phyloP scores from a whole-genome alignment of 1,140 invertebrate genomes.

The Catajapyx aquilonaris region DNA sequence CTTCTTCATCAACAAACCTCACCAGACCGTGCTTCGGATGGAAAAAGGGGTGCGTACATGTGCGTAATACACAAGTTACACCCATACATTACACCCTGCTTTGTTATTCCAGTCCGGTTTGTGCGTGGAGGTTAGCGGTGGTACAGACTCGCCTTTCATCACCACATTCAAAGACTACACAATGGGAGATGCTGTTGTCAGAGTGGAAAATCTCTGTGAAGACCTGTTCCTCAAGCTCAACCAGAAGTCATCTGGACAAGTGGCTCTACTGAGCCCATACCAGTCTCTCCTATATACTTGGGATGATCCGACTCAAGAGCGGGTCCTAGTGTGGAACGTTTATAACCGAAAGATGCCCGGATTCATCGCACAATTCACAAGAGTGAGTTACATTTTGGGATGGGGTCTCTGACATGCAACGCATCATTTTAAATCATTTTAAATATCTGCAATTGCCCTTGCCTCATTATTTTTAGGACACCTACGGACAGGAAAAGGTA shows the following conservation, averaged over 20 bases:
- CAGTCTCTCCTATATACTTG: conserved; percentile 63
- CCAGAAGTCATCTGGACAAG: conserved; percentile 44
- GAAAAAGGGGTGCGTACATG: conserved; percentile 48
- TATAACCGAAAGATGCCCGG: conserved; percentile 57
- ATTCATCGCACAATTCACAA: conserved; percentile 45
- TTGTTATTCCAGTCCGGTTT: conserved; percentile 37
- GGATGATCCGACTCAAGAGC: conserved; percentile 55
- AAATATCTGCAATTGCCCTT: too few relatives aligned
- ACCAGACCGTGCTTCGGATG: conserved; percentile 55
- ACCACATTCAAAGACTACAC: conserved; percentile 45
- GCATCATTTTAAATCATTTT: too few relatives aligned
- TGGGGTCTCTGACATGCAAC: too few relatives aligned
- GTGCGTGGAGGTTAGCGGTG: conserved; percentile 46
- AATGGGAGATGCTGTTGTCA: conserved; percentile 47
- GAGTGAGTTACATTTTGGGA: too few relatives aligned
- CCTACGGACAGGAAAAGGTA: conserved; percentile 42
- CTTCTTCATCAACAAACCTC: conserved; percentile 42
- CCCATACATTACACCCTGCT: conserved; percentile 5
- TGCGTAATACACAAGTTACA: conserved; percentile 2
- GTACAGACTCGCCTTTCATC: conserved; percentile 42
- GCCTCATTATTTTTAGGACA: conserved; percentile 33
- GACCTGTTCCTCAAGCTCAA: conserved; percentile 63
- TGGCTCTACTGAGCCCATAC: conserved; percentile 50
- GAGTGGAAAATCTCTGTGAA: conserved; percentile 59
- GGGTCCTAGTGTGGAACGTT: conserved; percentile 57